Evolutionary conservation across 2,797 vertebrate genomes (phyloP).

Genomic region (Sitta carolinensis): DNA sequence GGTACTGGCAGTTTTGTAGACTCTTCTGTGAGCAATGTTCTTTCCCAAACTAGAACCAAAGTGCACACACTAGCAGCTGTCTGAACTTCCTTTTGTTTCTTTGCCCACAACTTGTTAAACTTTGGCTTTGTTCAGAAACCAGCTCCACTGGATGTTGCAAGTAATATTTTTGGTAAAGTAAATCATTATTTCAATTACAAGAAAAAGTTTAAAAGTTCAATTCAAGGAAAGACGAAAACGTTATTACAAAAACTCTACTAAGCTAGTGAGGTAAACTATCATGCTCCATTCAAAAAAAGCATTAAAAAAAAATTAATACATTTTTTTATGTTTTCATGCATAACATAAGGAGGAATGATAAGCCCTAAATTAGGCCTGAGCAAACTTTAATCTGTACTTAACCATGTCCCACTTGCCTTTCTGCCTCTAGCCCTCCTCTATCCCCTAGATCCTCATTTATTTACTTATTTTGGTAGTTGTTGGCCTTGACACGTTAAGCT

Average conservation of each 20-base stretch:
- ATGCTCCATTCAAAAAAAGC: background rate
- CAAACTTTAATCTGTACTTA: constrained; percentile 6
- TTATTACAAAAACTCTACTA: background rate
- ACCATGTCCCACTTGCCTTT: background rate
- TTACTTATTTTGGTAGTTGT: background rate
- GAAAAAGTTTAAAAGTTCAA: background rate
- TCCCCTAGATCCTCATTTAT: background rate
- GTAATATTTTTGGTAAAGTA: background rate
- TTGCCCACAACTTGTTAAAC: constrained; percentile 15
- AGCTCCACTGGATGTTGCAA: background rate
- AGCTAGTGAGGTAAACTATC: background rate
- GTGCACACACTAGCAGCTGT: background rate
- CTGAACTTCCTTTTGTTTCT: background rate
- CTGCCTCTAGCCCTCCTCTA: background rate
- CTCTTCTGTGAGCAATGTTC: background rate
- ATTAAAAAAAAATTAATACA: background rate
- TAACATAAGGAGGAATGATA: background rate
- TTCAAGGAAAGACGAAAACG: constrained; percentile 4
- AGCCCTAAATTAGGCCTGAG: background rate
- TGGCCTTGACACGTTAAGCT: background rate
- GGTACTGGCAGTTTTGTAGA: background rate
- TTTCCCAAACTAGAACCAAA: constrained; percentile 28
- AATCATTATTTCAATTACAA: background rate
- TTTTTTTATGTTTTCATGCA: background rate
- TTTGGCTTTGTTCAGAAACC: constrained; percentile 26